Evolutionary conservation across 2,797 vertebrate species (phyloP).

Genomic region (Pseudochaenichthys georgianus): DNA sequence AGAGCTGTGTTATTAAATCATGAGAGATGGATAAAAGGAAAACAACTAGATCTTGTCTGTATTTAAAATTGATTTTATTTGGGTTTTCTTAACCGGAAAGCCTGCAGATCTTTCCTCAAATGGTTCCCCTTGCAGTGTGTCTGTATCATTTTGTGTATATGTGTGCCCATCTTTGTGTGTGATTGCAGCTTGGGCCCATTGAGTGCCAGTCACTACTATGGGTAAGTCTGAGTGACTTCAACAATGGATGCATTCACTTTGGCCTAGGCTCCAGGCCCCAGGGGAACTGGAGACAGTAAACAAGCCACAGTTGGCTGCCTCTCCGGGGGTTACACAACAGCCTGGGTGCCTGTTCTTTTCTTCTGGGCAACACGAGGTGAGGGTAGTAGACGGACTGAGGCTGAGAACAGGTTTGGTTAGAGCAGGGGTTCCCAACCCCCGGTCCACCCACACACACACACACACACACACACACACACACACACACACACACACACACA

Average conservation of each 20-base stretch:
- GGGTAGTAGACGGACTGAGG: constrained; percentile 35
- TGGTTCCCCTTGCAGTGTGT: constrained; percentile 23
- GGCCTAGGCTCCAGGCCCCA: constrained; percentile 65
- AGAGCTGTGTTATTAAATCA: constrained; percentile 70
- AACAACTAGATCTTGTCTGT: constrained; percentile 42
- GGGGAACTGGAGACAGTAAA: constrained; percentile 80
- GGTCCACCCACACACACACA: too few relatives aligned
- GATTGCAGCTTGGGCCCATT: constrained; percentile 50
- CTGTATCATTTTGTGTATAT: constrained; percentile 37
- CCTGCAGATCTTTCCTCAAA: not conserved
- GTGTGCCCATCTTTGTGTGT: constrained; percentile 50
- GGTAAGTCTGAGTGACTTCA: constrained; percentile 69
- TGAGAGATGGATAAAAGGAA: constrained; percentile 52
- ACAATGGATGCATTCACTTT: constrained; percentile 85
- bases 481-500: too few relatives aligned
- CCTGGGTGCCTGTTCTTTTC: constrained; percentile 36
- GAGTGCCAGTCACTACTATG: constrained; percentile 68
- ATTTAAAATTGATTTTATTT: constrained; percentile 15
- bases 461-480: too few relatives aligned
- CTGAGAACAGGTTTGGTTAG: constrained; percentile 25
- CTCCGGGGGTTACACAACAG: constrained; percentile 81
- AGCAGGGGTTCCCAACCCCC: too few relatives aligned
- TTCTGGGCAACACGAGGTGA: constrained; percentile 37
- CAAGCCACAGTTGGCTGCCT: constrained; percentile 84
- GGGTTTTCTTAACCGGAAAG: constrained; percentile 32